Base-by-base conservation (phyloP, 2,797 vertebrate genomes). In the Triplophysa bombifrons region DNA sequence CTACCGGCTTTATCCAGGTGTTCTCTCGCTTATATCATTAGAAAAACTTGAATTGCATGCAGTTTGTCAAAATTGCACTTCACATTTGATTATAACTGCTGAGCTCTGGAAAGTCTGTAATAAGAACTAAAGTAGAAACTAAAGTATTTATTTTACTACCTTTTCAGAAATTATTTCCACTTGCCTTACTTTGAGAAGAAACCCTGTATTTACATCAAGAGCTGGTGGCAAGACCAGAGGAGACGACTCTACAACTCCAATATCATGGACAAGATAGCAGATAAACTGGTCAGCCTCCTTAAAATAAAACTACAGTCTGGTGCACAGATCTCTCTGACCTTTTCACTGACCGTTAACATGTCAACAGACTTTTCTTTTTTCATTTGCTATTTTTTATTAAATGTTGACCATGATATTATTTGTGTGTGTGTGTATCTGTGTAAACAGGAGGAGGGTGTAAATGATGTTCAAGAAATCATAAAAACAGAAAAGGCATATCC, bases 141-240 rank as follows among this genome's bases (percentile, higher is more conserved):
- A 3, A 71, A 71, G n/a, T 77, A 34, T 38, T 44, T 3, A 6
- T 53, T 72, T 72, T 11, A 22, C 50, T 38, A 10, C 6, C 19
- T 88, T 72, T 65, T 17, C 92, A 98, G 98, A 87, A 99, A 97
- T 87, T 99, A 99, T 87, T 99, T 97, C 88, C 95, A 98, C 76
- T 87, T 99, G 88, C 97, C 97, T 0, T 98, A 98, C 86, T 96
- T 98, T 87, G 98, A 98, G 86, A 94, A 93, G 88, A 99, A 99
- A 88, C 98, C 98, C 0, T 99, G 98, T 78, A 94, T 96, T 85
- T 99, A 95, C 85, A 98, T 99, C 87, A 98, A 95, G 90, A 99
- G 96, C 86, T 97, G 95, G 95, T 99, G 98, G 98, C 96, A 97
- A 22, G 98, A 99, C 89, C 97, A 99, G 85, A 92, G 96, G 20